Percentiles rank a stretch among this genome's conserved stretches.
Evolutionary conservation across 2,797 vertebrate species (phyloP).

Genomic region (Malacoraja senta): DNA sequence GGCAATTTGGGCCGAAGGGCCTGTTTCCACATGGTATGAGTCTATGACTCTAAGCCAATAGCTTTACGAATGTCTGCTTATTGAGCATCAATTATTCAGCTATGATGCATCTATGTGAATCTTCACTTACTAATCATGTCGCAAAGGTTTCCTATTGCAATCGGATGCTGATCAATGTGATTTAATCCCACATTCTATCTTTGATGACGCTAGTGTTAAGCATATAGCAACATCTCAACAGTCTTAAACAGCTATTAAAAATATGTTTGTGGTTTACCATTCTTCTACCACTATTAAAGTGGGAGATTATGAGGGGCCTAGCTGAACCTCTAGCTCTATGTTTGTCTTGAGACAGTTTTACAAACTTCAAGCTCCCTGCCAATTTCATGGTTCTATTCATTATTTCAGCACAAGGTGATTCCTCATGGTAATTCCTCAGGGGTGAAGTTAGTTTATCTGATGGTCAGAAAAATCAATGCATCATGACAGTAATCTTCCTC

Average conservation of each 20-base stretch:
- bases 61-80: too few species aligned
- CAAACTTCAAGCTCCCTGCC: background rate
- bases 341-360: background rate
- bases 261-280: background rate
- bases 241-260: background rate
- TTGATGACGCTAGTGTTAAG: too few species aligned
- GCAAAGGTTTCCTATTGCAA: too few species aligned
- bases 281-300: background rate
- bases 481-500: background rate
- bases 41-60: too few species aligned
- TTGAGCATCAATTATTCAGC: too few species aligned
- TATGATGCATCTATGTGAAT: too few species aligned
- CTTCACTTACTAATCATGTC: too few species aligned
- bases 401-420: background rate
- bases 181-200: too few species aligned
- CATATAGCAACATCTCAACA: too few species aligned
- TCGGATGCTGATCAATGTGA: too few species aligned
- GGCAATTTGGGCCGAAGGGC: too few species aligned
- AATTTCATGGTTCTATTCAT: background rate
- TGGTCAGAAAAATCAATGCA: background rate
- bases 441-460: background rate
- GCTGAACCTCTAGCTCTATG: background rate
- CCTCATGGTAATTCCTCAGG: background rate
- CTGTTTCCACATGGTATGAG: too few species aligned
- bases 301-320: background rate